These are phyloP conservation scores for Toxonevra muliebris DNA, from an alignment of 2,888 invertebrate species.

Conservation along the genomic window DNA sequence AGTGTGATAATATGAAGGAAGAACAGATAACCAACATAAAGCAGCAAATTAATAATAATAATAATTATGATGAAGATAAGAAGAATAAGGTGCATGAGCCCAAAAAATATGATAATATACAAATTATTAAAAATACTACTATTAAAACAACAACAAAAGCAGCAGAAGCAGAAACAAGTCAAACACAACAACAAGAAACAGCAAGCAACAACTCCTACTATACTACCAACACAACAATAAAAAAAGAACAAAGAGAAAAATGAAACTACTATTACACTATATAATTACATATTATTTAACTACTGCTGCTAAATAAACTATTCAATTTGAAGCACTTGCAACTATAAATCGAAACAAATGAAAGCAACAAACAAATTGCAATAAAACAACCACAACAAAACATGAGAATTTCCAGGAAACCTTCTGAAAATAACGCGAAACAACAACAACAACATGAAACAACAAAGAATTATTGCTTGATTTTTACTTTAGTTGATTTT, in stretches of 20 bases:
- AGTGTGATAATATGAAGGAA: neutral
- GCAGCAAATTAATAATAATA: neutral
- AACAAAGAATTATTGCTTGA: neutral
- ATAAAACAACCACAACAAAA: no score
- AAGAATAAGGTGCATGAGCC: neutral
- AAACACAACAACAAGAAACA: slow-evolving; percentile 24
- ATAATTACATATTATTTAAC: no score
- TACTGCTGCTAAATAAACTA: neutral
- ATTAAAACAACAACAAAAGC: no score
- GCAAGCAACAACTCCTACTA: slow-evolving; percentile 32
- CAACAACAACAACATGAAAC: no score
- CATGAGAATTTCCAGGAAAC: no score
- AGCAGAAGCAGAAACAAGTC: slow-evolving; percentile 16
- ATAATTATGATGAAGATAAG: slow-evolving; percentile 13
- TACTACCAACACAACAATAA: slow-evolving; percentile 35
- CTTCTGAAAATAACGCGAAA: no score
- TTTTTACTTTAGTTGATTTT: no score
- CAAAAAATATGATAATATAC: no score
- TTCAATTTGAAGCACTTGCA: neutral
- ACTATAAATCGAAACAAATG: neutral
- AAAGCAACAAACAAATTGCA: neutral
- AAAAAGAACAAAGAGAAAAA: slow-evolving; percentile 9
- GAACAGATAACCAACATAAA: slow-evolving; percentile 14
- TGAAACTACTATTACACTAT: no score
- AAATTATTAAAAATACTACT: no score